A percentile compares a stretch with the other conserved stretches of the same genome.
phyloP scores from a whole-genome alignment of 2,888 invertebrate species.

The Callimorpha dominula region DNA sequence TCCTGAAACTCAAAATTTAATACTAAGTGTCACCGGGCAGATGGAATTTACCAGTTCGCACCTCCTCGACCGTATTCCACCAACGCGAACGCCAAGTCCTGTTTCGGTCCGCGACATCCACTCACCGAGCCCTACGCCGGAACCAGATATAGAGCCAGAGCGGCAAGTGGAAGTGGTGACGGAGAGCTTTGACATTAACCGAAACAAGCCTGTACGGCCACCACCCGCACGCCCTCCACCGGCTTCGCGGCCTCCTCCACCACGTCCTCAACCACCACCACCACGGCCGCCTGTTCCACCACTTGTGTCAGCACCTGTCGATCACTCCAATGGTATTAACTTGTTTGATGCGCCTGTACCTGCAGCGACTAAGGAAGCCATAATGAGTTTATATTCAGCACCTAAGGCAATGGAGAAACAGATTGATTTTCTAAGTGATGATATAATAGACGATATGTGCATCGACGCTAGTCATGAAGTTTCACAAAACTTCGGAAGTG shows the following conservation, averaged over 20 bases:
- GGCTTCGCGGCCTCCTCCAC: slow-evolving; percentile 72
- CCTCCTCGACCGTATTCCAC: slow-evolving; percentile 93
- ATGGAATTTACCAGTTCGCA: slow-evolving; percentile 96
- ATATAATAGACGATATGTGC: slow-evolving; percentile 76
- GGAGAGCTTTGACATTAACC: slow-evolving; percentile 75
- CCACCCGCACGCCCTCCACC: slow-evolving; percentile 67
- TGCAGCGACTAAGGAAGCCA: slow-evolving; percentile 85
- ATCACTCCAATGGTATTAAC: slow-evolving; percentile 79
- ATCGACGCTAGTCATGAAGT: slow-evolving; percentile 48
- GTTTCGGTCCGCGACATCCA: slow-evolving; percentile 93
- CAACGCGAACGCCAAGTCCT: slow-evolving; percentile 95
- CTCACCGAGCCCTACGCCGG: slow-evolving; percentile 94
- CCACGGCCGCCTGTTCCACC: slow-evolving; percentile 71
- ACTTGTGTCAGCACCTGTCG: slow-evolving; percentile 53
- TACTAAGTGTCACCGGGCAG: slow-evolving; percentile 94
- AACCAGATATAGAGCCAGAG: slow-evolving; percentile 85
- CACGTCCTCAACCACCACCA: slow-evolving; percentile 81
- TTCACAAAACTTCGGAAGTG: slow-evolving; percentile 53
- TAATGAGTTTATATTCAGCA: slow-evolving; percentile 86
- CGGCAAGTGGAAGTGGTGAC: slow-evolving; percentile 52
- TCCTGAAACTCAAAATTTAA: slow-evolving; percentile 94
- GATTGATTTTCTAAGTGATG: slow-evolving; percentile 87
- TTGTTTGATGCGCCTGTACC: slow-evolving; percentile 87
- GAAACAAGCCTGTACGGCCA: slow-evolving; percentile 71
- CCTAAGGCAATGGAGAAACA: slow-evolving; percentile 79